Evolutionary conservation across 2,113 vertebrate species (phyloP).

Genomic region (Otolemur garnettii): DNA sequence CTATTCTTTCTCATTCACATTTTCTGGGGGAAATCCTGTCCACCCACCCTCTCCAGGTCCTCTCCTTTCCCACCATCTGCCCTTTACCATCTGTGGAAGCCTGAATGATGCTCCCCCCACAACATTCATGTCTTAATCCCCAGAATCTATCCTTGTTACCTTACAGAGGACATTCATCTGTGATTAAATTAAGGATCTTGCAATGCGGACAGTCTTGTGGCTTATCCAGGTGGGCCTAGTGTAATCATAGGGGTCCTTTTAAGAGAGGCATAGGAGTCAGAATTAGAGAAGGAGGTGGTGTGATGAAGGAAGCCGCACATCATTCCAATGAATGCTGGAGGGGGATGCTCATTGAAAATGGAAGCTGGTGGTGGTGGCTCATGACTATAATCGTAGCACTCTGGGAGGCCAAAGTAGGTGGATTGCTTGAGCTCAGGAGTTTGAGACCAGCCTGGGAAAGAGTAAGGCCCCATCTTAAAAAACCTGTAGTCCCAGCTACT

Average conservation of each 20-base stretch:
- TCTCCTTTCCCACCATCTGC: not conserved
- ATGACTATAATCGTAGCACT: too few species aligned
- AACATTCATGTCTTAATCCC: too few species aligned
- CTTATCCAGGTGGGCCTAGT: not conserved
- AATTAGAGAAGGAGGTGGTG: not conserved
- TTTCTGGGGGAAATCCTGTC: not conserved
- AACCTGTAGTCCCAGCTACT: too few species aligned
- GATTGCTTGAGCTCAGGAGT: too few species aligned
- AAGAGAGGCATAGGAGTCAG: not conserved
- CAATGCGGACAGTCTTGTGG: not conserved
- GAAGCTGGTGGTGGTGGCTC: not conserved
- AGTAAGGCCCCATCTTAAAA: too few species aligned
- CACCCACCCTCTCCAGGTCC: too few species aligned
- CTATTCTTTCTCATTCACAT: not conserved
- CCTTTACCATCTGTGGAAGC: not conserved
- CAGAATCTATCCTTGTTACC: not conserved
- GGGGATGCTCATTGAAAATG: not conserved
- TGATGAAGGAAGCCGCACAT: not conserved
- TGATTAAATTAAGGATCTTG: not conserved
- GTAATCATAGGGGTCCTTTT: not conserved
- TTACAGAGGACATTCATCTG: not conserved
- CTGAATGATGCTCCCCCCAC: not conserved
- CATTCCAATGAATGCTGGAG: too few species aligned
- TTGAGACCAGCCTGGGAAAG: too few species aligned
- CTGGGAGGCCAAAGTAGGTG: too few species aligned